These are phyloP conservation scores for Eumeta japonica DNA, from an alignment of 1,140 invertebrate species.

Conservation along the genomic window DNA sequence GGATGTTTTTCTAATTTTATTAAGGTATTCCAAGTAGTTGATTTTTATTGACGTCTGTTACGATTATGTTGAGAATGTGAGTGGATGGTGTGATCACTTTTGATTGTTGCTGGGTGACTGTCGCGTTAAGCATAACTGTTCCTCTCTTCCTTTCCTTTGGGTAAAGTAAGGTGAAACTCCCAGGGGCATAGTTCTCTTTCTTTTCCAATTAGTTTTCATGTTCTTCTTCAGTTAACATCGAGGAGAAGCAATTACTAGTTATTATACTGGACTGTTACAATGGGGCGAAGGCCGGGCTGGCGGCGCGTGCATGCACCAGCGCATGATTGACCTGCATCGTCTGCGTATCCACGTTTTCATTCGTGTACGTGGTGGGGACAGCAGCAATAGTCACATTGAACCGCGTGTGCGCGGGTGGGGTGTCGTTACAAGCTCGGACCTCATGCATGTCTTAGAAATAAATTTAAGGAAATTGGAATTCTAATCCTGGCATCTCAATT, in stretches of 20 bases:
- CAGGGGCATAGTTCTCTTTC: conserved; percentile 1
- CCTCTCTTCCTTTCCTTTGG: conserved; percentile 5
- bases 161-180: neutral
- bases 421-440: neutral
- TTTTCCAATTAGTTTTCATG: neutral
- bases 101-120: neutral
- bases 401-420: conserved; percentile 1
- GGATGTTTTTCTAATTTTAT: conserved; percentile 5
- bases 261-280: neutral
- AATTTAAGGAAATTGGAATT: too few species aligned
- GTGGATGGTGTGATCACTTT: conserved; percentile 4
- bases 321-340: neutral
- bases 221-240: too few species aligned
- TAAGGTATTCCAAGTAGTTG: conserved; percentile 3
- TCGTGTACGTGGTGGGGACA: neutral
- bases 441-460: too few species aligned
- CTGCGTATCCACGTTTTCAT: neutral
- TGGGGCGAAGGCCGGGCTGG: neutral
- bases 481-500: too few species aligned
- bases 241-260: conserved; percentile 2
- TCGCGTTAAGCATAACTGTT: neutral
- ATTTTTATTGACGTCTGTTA: conserved; percentile 3
- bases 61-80: conserved; percentile 4
- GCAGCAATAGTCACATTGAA: too few species aligned
- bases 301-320: too few species aligned